Evolutionary conservation across 2,888 invertebrate genomes (phyloP), one percentile per base, ranked within the genome.

Genomic region (Lathronympha strigana): DNA sequence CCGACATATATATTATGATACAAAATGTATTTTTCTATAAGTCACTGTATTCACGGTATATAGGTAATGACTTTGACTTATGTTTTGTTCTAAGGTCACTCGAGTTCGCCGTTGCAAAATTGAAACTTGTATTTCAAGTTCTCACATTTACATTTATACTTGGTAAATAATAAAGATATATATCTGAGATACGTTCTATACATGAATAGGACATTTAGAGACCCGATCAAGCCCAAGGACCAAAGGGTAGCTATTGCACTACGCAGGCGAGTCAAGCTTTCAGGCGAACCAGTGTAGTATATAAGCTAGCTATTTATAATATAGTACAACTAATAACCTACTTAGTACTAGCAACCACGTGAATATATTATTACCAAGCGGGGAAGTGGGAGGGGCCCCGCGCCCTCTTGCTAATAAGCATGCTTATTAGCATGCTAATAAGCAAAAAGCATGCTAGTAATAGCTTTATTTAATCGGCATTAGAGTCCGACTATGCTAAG

Each of bases 61-160:
- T 45, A n/a, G n/a, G n/a, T 23, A 57, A 43, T 17, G 13, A 57
- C 55, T 38, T 40, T 25, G 17, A 57, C 40, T 60, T 33, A 36
- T 23, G 11, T 21, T 45, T 36, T 53, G 55, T 55, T 43, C 3
- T 55, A 28, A 43, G 55, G 55, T 55, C 40, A 25, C 23, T 17
- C 17, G 8, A 43, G 17, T 55, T n/a, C 13, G 25, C 21, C 4
- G 15, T 55, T 55, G 54, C 38, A n/a, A 38, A 40, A 40, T 40
- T 15, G 23, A 28, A 43, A 55, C 55, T 55, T 55, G 28, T 43
- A 55, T 55, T 43, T 55, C 55, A 3, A 55, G 55, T 43, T 55
- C 25, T 25, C 17, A 38, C 25, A 40, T 9, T 36, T 40, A 54
- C 25, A 28, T 55, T 17, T 28, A 8, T 55, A 15, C 21, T 45